Conservation (phyloP, 2,113 vertebrate genomes). For the Paratilapia polleni region DNA sequence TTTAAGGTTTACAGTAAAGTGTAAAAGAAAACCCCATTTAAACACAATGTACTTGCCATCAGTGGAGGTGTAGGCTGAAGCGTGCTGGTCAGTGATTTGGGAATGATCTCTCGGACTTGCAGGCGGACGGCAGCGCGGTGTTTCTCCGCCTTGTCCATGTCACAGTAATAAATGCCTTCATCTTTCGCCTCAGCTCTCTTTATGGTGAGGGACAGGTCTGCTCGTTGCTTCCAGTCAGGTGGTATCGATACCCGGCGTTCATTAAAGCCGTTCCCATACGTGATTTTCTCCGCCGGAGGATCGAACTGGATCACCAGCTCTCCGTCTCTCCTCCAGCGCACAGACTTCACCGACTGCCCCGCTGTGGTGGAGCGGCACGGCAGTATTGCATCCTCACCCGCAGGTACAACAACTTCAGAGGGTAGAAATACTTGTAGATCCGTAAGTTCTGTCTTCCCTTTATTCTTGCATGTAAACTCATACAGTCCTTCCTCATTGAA, state of each 20-base stretch:
- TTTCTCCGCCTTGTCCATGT: accelerated
- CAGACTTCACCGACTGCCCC: neutral
- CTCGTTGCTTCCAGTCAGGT: accelerated
- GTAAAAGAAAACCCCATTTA: neutral
- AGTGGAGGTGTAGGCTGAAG: neutral
- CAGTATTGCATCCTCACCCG: neutral
- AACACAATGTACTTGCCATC: accelerated
- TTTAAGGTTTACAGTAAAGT: no score
- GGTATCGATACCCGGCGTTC: accelerated
- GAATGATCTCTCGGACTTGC: accelerated
- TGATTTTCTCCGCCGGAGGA: accelerated
- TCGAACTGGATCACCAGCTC: neutral
- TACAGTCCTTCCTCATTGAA: neutral
- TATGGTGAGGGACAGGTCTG: accelerated
- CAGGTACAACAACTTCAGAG: neutral
- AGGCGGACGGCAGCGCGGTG: neutral
- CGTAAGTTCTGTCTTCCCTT: accelerated
- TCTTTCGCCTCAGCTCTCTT: accelerated
- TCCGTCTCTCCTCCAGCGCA: accelerated
- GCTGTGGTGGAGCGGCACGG: neutral
- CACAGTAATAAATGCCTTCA: neutral
- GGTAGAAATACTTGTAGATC: neutral
- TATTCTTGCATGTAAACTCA: neutral
- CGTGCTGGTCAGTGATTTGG: accelerated
- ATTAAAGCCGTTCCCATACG: accelerated